phyloP scores from a whole-genome alignment of 2,797 vertebrate genomes.

The Phataginus tetradactyla region DNA sequence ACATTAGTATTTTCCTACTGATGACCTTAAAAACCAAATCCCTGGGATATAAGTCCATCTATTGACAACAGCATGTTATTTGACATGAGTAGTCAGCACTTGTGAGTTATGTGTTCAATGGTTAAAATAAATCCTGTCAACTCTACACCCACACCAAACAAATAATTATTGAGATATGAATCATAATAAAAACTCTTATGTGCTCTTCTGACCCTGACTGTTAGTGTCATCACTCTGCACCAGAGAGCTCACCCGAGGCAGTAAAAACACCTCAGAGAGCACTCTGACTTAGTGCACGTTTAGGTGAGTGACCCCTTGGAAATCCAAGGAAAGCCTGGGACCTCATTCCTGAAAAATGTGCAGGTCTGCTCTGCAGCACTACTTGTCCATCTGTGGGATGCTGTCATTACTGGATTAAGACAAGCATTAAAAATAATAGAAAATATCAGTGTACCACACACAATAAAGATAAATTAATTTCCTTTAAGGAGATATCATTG shows the following conservation, averaged over 20 bases:
- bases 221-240: neutral
- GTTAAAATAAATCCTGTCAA: conserved; percentile 42
- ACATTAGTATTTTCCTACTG: conserved; percentile 18
- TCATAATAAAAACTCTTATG: neutral
- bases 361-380: neutral
- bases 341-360: neutral
- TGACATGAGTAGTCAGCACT: neutral
- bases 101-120: neutral
- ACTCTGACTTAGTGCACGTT: neutral
- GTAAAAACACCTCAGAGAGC: neutral
- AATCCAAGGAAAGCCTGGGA: neutral
- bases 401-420: neutral
- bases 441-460: neutral
- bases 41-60: conserved; percentile 9
- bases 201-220: neutral
- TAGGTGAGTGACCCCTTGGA: neutral
- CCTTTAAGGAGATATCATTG: neutral
- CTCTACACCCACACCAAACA: neutral
- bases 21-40: conserved; percentile 11
- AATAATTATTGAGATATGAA: conserved; percentile 27
- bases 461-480: conserved; percentile 1
- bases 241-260: neutral
- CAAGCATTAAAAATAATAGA: neutral
- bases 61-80: conserved; percentile 1
- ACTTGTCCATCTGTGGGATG: neutral